phyloP scores from a whole-genome alignment of 1,140 invertebrate genomes.

The Bombus confusus region DNA sequence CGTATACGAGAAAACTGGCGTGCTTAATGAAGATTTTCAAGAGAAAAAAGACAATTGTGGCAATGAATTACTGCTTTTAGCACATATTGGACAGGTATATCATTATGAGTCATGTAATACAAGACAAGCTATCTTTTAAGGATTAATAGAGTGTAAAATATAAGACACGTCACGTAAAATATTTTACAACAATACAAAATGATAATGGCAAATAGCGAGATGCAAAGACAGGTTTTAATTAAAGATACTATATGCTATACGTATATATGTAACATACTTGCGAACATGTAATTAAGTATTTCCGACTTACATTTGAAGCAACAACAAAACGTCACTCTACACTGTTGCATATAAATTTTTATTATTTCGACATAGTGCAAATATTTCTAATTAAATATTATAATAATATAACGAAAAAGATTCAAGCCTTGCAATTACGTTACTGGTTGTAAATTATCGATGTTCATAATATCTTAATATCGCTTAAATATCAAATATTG shows the following conservation, averaged over 20 bases:
- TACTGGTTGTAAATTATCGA: too few species aligned
- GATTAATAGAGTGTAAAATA: conserved; percentile 34
- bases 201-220: neutral
- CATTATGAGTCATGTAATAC: conserved; percentile 36
- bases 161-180: neutral
- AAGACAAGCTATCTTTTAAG: neutral
- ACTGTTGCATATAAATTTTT: neutral
- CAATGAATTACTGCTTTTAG: conserved; percentile 27
- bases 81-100: neutral
- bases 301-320: neutral
- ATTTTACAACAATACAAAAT: conserved; percentile 18
- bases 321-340: neutral
- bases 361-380: neutral
- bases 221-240: conserved; percentile 1
- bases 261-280: neutral
- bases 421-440: neutral
- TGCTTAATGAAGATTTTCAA: conserved; percentile 23
- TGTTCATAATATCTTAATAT: too few species aligned
- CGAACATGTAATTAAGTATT: neutral
- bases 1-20: neutral
- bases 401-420: too few species aligned
- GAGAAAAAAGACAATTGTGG: neutral
- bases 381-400: neutral
- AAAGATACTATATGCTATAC: neutral
- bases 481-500: too few species aligned